Evolutionary conservation across 2,888 invertebrate genomes (phyloP).

Genomic region (Xestia rhomboidea): DNA sequence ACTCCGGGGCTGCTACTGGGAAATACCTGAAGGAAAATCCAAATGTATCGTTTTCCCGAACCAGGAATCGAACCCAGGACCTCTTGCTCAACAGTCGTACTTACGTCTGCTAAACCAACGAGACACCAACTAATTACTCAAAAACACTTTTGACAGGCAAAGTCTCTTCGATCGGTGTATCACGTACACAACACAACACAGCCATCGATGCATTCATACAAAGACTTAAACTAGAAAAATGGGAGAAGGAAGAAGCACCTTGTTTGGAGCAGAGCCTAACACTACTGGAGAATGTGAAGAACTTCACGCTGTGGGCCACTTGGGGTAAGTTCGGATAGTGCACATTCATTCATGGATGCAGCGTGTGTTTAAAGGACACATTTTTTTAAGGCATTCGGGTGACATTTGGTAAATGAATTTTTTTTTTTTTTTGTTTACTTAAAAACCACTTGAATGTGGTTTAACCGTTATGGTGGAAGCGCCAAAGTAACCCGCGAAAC

Average conservation of each 20-base stretch:
- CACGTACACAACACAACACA: neutral
- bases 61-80: too few relatives aligned
- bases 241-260: constrained; percentile 42
- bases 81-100: too few relatives aligned
- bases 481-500: too few relatives aligned
- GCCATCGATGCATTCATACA: constrained; percentile 22
- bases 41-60: too few relatives aligned
- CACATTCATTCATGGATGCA: neutral
- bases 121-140: neutral
- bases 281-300: constrained; percentile 57
- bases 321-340: constrained; percentile 50
- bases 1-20: too few relatives aligned
- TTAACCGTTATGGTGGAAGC: too few relatives aligned
- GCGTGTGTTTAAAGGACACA: neutral
- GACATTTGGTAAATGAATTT: neutral
- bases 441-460: too few relatives aligned
- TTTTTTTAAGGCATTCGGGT: neutral
- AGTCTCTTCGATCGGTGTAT: constrained; percentile 2
- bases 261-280: constrained; percentile 48
- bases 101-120: too few relatives aligned
- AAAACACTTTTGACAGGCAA: constrained; percentile 7
- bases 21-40: too few relatives aligned
- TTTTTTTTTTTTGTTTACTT: too few relatives aligned
- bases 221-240: constrained; percentile 33
- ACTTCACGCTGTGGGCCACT: constrained; percentile 59